Base-by-base conservation (phyloP, 2,113 vertebrate genomes). In the Siphamia tubifer region DNA sequence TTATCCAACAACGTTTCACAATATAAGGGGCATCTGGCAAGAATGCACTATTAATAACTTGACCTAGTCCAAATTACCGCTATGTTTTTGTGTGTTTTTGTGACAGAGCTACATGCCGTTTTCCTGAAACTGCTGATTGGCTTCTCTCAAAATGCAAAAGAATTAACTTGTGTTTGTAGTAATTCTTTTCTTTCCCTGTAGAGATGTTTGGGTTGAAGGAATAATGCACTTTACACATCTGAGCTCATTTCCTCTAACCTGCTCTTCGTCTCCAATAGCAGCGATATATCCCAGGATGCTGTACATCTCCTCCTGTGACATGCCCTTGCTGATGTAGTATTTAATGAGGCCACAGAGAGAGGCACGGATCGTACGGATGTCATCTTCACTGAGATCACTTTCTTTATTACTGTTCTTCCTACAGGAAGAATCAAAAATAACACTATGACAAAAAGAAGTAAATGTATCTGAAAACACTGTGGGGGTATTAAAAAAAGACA, bases 321-420 rank as follows among this genome's bases (percentile, higher is more conserved):
- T 94, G 58, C 96, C 96, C 91, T 98, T 99, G 91, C 94, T 95
- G 76, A 99, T 91, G 89, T 98, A 99, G 81, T 99, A 99, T 51
- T 96, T 98, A 77, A 99, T 90, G 16, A 99, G 90, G 49, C 96
- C 95, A 43, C 89, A 96, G 12, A 99, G 92, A 12, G 96, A 98
- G 0, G 90, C 94, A n/a, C 93, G 90, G 82, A 99, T 94, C 73
- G 95, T 95, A 21, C 88, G 93, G 21, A 97, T 68, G 72, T 99
- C 98, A 10, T 99, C 98, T 24, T 93, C 88, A 25, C 92, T 91
- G 67, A 99, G 82, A 21, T 94, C 93, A 21, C 81, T 81, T 24
- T 94, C 94, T 86, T 92, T 94, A 68, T 69, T 92, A 24, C 66
- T 74, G 69, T 49, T 92, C 62, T 72, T 91, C 48, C 76, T 81